A percentile compares a stretch with the other conserved stretches of the same genome.
These are phyloP conservation scores for Thalassoma bifasciatum DNA, from an alignment of 2,113 vertebrate species.

Conservation along the genomic window DNA sequence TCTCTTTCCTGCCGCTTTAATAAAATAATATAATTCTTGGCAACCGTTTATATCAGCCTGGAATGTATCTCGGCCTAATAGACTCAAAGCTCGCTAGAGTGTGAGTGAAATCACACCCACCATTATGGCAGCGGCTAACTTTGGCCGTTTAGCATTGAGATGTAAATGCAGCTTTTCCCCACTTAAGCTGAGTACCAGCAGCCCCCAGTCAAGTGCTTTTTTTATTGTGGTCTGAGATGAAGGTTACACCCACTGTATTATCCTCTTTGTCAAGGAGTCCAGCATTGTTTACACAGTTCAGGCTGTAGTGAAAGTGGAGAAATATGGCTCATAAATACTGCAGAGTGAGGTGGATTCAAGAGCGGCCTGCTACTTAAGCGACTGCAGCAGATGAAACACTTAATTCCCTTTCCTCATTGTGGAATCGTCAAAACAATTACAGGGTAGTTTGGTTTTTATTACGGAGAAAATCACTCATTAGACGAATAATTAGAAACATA, in stretches of 20 bases:
- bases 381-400: not conserved
- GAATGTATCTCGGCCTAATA: conserved; percentile 10
- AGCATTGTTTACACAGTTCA: not conserved
- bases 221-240: not conserved
- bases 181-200: not conserved
- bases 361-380: not conserved
- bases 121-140: not conserved
- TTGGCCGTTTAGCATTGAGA: conserved; percentile 19
- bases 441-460: conserved; percentile 3
- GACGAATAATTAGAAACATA: not conserved
- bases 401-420: not conserved
- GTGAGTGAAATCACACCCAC: conserved; percentile 9
- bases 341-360: not conserved
- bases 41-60: conserved; percentile 7
- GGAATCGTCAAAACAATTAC: not conserved
- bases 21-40: conserved; percentile 15
- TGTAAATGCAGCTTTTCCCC: not conserved
- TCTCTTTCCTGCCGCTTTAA: not conserved
- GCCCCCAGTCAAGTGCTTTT: conserved; percentile 7
- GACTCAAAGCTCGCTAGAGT: not conserved
- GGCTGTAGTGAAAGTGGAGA: not conserved
- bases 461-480: not conserved
- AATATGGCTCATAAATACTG: not conserved
- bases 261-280: conserved; percentile 3
- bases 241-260: not conserved